Evolutionary conservation across 2,888 invertebrate genomes (phyloP), one percentile per base, ranked within the genome.

Genomic region (Parasteatoda lunata): DNA sequence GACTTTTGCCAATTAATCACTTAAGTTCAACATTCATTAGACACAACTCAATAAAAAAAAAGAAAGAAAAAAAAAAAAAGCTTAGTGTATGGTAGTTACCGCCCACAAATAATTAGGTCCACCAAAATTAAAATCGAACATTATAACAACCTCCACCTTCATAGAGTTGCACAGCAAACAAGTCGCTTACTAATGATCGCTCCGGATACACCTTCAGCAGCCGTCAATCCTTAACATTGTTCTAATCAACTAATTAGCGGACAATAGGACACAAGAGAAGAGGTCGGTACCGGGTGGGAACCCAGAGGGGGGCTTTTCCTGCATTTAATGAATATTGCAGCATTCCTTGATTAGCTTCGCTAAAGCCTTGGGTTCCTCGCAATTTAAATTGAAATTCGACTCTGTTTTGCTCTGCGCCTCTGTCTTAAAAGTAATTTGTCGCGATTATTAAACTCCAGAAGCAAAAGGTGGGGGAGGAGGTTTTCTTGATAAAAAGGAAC

Each of bases 241-340:
- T 79, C 85, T 85, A 85, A 85, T 85, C 85, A 85, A 85, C 85
- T 79, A 85, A 85, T 85, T 85, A 79, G 85, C 79, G 85, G 79
- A 85, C 85, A 85, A 85, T 85, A 64, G 84, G 70, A 72, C 77
- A 77, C 47, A 51, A 54, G 77, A 54, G 73, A 64, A 45, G 66
- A 66, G 8, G 66, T 45, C 64, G 15, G 49, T n/a, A 9, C 69
- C 47, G 48, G 13, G 68, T 9, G 47, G 73, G 59, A 54, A 52
- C 30, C 30, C 30, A 30, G 52, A 52, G 52, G 54, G 11, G 52
- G 30, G 48, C 8, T 13, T 68, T 54, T 75, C 73, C 75, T 54
- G 73, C 76, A 76, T 83, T 77, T 77, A 83, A 83, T 77, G 83
- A 83, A 83, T 71, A 77, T 83, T 77, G 83, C 77, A 30, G 77